A percentile compares a stretch with the other conserved stretches of the same genome.
Conservation (phyloP, 2,888 invertebrate species). For the Kryphioiulus occultus region DNA sequence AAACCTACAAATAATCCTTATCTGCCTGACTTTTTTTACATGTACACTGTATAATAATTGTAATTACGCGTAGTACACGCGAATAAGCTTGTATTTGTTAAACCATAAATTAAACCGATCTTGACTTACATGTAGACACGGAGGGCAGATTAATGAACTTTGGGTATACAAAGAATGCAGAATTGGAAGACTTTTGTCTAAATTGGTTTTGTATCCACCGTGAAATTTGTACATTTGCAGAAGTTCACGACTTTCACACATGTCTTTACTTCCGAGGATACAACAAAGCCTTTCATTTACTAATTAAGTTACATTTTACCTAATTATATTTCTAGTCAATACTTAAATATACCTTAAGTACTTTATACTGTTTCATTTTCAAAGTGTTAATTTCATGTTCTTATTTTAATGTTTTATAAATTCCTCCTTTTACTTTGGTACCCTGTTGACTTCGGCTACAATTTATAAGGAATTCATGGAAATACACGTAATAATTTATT, state of each 20-base stretch:
- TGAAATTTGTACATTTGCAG: neutral
- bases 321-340: too few species aligned
- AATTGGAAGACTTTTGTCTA: neutral
- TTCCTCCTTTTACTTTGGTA: neutral
- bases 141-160: slow-evolving; percentile 9
- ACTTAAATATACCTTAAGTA: too few species aligned
- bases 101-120: slow-evolving; percentile 6
- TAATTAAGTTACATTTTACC: too few species aligned
- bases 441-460: neutral
- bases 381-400: neutral
- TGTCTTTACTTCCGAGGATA: neutral
- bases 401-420: neutral
- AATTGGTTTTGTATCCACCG: neutral
- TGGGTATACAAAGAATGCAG: neutral
- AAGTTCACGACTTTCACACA: neutral
- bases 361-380: too few species aligned
- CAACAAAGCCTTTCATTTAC: too few species aligned
- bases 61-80: neutral
- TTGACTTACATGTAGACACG: neutral
- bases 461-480: neutral
- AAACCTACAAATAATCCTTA: slow-evolving; percentile 1
- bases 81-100: neutral
- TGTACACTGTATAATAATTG: slow-evolving; percentile 11
- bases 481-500: slow-evolving; percentile 3
- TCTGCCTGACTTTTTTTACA: neutral